Percentiles rank a stretch among this genome's conserved stretches.
These are phyloP conservation scores for Neoaliturus tenellus DNA, from an alignment of 2,888 invertebrate species.

Conservation along the genomic window DNA sequence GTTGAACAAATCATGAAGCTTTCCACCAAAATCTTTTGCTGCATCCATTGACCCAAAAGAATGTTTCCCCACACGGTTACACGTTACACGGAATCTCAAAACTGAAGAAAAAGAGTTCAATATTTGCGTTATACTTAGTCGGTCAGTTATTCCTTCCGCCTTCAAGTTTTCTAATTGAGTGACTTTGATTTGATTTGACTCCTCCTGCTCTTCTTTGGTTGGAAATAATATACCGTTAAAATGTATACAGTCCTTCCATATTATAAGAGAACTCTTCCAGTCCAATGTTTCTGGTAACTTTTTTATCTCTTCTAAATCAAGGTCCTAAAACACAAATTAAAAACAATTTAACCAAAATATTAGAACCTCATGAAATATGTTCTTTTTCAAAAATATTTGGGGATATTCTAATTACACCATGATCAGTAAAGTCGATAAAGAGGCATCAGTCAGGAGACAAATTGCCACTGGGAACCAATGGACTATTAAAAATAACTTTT, in stretches of 20 bases:
- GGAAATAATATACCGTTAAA: conserved; percentile 61
- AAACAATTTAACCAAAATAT: no score
- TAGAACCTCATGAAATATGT: no score
- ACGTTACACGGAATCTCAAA: conserved; percentile 75
- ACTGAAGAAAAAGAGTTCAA: conserved; percentile 65
- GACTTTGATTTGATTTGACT: neutral
- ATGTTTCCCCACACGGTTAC: conserved; percentile 76
- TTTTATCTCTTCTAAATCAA: conserved; percentile 58
- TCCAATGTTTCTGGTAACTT: conserved; percentile 54
- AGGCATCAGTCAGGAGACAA: no score
- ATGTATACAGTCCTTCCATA: conserved; percentile 57
- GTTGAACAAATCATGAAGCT: conserved; percentile 75
- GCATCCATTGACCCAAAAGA: conserved; percentile 76
- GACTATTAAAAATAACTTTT: no score
- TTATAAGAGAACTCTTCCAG: conserved; percentile 59
- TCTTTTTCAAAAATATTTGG: no score
- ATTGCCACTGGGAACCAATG: no score
- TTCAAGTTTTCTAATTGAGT: conserved; percentile 20
- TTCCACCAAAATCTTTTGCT: conserved; percentile 75
- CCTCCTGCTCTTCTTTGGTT: conserved; percentile 60
- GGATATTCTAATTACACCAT: no score
- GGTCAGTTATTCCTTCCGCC: conserved; percentile 3
- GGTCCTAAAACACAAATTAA: conserved; percentile 40
- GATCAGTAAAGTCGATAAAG: no score
- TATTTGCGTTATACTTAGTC: neutral